These are phyloP conservation scores for Hypothenemus hampei DNA, from an alignment of 1,140 invertebrate species.

Conservation along the genomic window DNA sequence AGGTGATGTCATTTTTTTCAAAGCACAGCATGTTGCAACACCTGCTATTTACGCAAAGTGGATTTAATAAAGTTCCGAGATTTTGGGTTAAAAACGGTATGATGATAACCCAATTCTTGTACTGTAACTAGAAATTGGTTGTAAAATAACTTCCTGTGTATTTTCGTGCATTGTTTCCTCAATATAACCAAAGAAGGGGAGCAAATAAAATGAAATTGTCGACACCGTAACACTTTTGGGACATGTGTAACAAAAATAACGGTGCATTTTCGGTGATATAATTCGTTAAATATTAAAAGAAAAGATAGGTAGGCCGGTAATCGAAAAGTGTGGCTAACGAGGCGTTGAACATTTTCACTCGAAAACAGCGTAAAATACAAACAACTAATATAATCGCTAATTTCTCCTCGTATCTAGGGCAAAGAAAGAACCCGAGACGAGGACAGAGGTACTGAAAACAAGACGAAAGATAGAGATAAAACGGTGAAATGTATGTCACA, in stretches of 20 bases:
- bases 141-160: too few relatives aligned
- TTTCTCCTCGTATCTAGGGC: slow-evolving; percentile 36
- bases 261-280: slow-evolving; percentile 28
- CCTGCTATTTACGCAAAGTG: too few relatives aligned
- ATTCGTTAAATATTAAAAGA: slow-evolving; percentile 22
- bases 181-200: too few relatives aligned
- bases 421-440: slow-evolving; percentile 34
- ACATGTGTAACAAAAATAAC: slow-evolving; percentile 23
- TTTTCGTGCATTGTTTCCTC: too few relatives aligned
- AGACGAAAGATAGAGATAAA: slow-evolving; percentile 31
- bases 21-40: too few relatives aligned
- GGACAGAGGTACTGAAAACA: slow-evolving; percentile 29
- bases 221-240: slow-evolving; percentile 21
- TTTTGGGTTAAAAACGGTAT: too few relatives aligned
- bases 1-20: too few relatives aligned
- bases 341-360: slow-evolving; percentile 31
- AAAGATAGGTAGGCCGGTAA: slow-evolving; percentile 22
- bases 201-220: background rate
- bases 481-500: slow-evolving; percentile 38
- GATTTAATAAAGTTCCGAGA: too few relatives aligned
- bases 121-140: too few relatives aligned
- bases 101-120: too few relatives aligned
- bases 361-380: slow-evolving; percentile 32
- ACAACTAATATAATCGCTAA: slow-evolving; percentile 34
- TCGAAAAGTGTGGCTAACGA: slow-evolving; percentile 25